These are phyloP conservation scores for Drosophila aldrichi DNA, from an alignment of 2,888 invertebrate species.

Conservation along the genomic window DNA sequence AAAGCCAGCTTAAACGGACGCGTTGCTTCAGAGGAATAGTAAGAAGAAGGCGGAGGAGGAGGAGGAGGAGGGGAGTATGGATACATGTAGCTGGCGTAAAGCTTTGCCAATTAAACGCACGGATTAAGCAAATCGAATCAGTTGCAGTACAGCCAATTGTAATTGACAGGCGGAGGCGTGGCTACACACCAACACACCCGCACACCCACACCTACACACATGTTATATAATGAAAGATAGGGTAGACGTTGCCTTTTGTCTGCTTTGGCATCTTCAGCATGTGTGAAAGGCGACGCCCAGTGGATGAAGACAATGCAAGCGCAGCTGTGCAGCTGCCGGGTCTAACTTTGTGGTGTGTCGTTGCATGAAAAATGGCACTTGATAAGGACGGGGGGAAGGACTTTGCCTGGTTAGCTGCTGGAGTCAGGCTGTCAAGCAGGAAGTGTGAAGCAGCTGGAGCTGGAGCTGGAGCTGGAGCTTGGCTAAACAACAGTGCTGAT, in stretches of 20 bases:
- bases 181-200: constrained; percentile 1
- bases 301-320: constrained; percentile 43
- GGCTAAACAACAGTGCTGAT: constrained; percentile 46
- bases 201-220: not conserved
- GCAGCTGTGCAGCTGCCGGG: constrained; percentile 35
- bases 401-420: constrained; percentile 22
- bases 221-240: not conserved
- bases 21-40: constrained; percentile 8
- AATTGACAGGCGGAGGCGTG: constrained; percentile 27
- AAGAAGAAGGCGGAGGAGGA: not conserved
- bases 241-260: constrained; percentile 40
- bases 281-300: constrained; percentile 46
- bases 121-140: constrained; percentile 56
- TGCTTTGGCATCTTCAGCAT: constrained; percentile 53
- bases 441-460: constrained; percentile 70
- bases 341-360: constrained; percentile 72
- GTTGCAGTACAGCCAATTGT: constrained; percentile 36
- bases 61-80: no score
- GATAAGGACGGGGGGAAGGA: constrained; percentile 53
- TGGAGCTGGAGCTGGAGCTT: constrained; percentile 15
- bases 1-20: constrained; percentile 27
- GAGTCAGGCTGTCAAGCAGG: constrained; percentile 72
- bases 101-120: constrained; percentile 41
- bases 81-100: not conserved
- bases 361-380: constrained; percentile 80